Evolutionary conservation across 1,140 invertebrate species (phyloP).

Genomic region (Drosophila melanica): DNA sequence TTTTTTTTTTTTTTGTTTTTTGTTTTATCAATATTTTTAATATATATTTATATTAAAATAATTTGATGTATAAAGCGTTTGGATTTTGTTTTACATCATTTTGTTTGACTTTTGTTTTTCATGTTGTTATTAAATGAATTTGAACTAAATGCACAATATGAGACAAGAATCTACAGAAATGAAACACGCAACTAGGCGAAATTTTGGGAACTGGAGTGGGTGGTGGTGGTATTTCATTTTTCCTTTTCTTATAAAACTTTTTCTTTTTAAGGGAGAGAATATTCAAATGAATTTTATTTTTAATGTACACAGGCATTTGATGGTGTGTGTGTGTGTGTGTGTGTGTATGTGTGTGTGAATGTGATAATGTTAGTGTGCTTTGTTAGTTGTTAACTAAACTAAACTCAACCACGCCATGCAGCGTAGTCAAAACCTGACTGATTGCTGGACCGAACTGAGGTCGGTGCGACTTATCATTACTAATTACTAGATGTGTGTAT

Average conservation of each 20-base stretch:
- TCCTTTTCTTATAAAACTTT: neutral
- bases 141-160: constrained; percentile 74
- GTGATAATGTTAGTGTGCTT: constrained; percentile 14
- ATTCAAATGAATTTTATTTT: constrained; percentile 30
- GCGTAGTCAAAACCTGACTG: constrained; percentile 48
- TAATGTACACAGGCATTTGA: constrained; percentile 50
- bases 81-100: constrained; percentile 44
- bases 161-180: constrained; percentile 54
- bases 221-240: constrained; percentile 13
- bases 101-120: constrained; percentile 19
- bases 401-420: constrained; percentile 22
- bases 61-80: constrained; percentile 80
- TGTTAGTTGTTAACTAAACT: constrained; percentile 40
- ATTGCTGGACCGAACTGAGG: constrained; percentile 31
- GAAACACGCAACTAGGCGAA: constrained; percentile 46
- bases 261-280: constrained; percentile 44
- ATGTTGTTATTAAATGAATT: constrained; percentile 57
- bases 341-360: constrained; percentile 7
- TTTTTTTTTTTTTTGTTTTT: constrained; percentile 43
- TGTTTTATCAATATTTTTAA: constrained; percentile 39
- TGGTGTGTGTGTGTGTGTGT: constrained; percentile 30
- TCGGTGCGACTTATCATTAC: constrained; percentile 9
- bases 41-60: constrained; percentile 81
- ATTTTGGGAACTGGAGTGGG: constrained; percentile 19
- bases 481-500: constrained; percentile 25